Conservation (phyloP, 2,113 vertebrate species). For the Bostrychus sinensis region DNA sequence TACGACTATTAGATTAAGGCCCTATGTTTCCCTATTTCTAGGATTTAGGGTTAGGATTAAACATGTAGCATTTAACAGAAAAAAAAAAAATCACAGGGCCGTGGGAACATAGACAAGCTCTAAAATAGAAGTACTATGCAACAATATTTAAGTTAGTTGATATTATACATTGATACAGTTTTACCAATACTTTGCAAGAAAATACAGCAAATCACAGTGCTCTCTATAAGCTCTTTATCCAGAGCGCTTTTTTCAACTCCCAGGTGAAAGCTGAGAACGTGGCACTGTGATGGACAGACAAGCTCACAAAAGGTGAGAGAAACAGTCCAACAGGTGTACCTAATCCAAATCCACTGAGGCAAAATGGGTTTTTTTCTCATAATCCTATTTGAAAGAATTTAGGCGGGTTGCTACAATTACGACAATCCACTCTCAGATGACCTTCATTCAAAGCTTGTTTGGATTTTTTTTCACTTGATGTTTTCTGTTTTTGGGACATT, state of each 20-base stretch:
- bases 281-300: conserved; percentile 25
- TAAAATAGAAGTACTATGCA: no score
- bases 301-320: conserved; percentile 26
- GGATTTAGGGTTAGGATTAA: no score
- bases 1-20: no score
- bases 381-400: conserved; percentile 47
- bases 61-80: no score
- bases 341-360: conserved; percentile 15
- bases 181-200: background rate
- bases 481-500: background rate
- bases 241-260: background rate
- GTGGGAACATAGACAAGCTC: no score
- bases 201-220: background rate
- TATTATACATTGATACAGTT: no score
- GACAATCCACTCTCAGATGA: conserved; percentile 50
- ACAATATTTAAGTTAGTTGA: no score
- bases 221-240: conserved; percentile 2
- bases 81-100: no score
- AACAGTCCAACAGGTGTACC: conserved; percentile 7
- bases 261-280: conserved; percentile 32
- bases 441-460: background rate
- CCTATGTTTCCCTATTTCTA: no score
- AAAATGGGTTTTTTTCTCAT: conserved; percentile 30
- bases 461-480: background rate
- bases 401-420: conserved; percentile 47